A percentile compares a stretch with the other conserved stretches of the same genome.
Evolutionary conservation across 2,113 vertebrate species (phyloP).

Genomic region (Cervus canadensis): DNA sequence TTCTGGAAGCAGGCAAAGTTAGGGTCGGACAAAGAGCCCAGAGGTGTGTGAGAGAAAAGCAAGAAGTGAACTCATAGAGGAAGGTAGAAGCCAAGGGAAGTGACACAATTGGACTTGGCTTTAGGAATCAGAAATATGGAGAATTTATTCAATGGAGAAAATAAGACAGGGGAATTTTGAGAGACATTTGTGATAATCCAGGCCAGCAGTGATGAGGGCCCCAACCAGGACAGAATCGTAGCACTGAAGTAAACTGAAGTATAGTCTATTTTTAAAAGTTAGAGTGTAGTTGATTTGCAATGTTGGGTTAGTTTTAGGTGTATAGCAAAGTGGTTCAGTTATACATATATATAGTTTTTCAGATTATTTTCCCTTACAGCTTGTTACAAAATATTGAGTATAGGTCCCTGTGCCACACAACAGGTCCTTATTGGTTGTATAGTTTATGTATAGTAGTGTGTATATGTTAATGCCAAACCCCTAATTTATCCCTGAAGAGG

Average conservation of each 20-base stretch:
- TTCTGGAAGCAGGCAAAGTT: background rate
- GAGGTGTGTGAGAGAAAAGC: background rate
- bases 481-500: background rate
- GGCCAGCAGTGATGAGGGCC: background rate
- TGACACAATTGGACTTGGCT: background rate
- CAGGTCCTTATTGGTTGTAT: background rate
- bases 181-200: background rate
- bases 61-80: background rate
- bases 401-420: background rate
- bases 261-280: background rate
- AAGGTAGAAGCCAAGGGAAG: background rate
- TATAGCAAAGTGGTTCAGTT: background rate
- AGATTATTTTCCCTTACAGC: background rate
- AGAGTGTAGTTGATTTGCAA: background rate
- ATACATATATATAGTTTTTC: background rate
- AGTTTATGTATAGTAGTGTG: background rate
- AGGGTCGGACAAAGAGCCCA: background rate
- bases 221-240: rapidly evolving
- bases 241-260: background rate
- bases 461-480: background rate
- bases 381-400: background rate
- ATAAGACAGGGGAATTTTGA: background rate
- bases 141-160: background rate
- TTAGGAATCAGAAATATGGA: background rate
- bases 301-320: background rate